A percentile compares a stretch with the other conserved stretches of the same genome.
Conservation (phyloP, 2,888 invertebrate species). For the Pseudanteris insignis region DNA sequence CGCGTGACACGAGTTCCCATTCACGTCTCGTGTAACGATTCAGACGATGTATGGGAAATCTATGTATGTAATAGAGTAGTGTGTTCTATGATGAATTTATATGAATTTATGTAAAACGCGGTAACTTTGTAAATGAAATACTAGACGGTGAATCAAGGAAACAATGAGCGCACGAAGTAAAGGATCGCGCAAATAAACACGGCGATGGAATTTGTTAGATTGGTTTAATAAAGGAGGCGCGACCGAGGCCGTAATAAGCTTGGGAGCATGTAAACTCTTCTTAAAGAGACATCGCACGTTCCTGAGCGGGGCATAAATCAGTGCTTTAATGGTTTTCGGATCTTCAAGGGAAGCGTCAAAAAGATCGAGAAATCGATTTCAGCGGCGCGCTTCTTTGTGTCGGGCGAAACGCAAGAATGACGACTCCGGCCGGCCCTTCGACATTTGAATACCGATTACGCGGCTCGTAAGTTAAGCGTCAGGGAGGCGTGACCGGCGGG, state of each 20-base stretch:
- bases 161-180: no score
- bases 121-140: no score
- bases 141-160: no score
- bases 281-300: constrained; percentile 14
- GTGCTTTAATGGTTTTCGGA: constrained; percentile 26
- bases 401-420: constrained; percentile 23
- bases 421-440: constrained; percentile 20
- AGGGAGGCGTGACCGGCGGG: constrained; percentile 45
- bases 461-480: constrained; percentile 41
- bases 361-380: constrained; percentile 41
- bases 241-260: no score
- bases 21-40: no score
- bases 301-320: constrained; percentile 39
- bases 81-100: no score
- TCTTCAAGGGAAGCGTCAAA: constrained; percentile 30
- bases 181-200: constrained; percentile 15
- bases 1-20: no score
- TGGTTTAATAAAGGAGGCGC: no score
- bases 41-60: no score
- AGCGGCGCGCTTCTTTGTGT: constrained; percentile 33
- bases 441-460: constrained; percentile 44
- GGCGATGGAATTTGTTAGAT: neutral
- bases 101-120: no score
- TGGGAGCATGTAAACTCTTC: constrained; percentile 8
- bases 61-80: no score